phyloP scores from a whole-genome alignment of 1,140 invertebrate genomes.

The Muscidifurax raptorellus region DNA sequence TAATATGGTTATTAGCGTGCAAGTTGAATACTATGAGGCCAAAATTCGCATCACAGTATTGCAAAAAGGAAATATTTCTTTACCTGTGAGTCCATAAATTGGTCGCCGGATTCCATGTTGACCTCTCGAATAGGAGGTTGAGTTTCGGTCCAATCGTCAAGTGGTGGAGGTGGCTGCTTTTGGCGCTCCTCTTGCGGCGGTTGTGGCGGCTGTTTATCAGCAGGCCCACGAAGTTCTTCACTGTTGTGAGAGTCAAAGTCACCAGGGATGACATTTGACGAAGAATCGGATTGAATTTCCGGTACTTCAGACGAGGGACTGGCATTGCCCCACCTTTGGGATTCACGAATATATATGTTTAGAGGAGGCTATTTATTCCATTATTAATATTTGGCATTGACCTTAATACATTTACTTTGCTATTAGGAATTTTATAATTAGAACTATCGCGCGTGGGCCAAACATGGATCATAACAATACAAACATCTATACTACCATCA shows the following conservation, averaged over 20 bases:
- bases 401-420: background rate
- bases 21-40: background rate
- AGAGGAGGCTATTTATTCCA: background rate
- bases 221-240: background rate
- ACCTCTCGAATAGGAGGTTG: background rate
- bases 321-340: slow-evolving; percentile 69
- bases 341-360: background rate
- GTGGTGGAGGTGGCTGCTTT: slow-evolving; percentile 14
- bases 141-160: background rate
- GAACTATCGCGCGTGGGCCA: too few relatives aligned
- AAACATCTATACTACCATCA: too few relatives aligned
- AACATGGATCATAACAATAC: too few relatives aligned
- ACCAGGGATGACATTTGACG: background rate
- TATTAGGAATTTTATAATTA: background rate
- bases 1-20: too few relatives aligned
- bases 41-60: background rate
- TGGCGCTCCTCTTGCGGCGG: background rate
- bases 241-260: background rate
- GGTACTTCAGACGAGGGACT: slow-evolving; percentile 64
- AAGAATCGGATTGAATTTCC: background rate
- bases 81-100: slow-evolving; percentile 16
- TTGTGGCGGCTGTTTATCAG: background rate
- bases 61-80: background rate
- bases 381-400: background rate
- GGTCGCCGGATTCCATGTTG: background rate